Base-by-base conservation (phyloP, 2,797 vertebrate genomes). In the Molossus alvarezi region DNA sequence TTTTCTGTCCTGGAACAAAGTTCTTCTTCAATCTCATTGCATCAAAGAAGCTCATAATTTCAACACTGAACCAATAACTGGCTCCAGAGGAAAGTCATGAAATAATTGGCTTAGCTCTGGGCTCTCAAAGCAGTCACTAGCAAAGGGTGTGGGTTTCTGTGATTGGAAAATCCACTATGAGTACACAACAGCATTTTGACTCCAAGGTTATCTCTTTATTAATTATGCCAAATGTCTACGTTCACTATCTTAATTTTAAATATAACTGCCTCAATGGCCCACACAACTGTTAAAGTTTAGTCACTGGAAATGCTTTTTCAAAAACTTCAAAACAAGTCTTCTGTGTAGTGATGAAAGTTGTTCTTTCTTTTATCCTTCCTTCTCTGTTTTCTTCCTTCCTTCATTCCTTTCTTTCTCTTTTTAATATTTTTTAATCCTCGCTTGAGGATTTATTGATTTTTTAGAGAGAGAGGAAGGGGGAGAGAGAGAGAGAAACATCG, bases 1-100 rank as follows among this genome's bases (percentile, higher is more conserved):
- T 18, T 58, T 84, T 33, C 57, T 51, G 27, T 58, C 18, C 21
- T 29, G 41, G 51, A 71, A 87, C 27, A 83, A n/a, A 69, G 21
- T 87, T 9, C 57, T 90, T 82, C 62, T 17, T 94, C 37, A 7
- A 48, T 69, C 92, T 69, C 41, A 95, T 25, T 57, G 15, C n/a
- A 51, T 62, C 51, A 90, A 57, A 76, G 53, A 33, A 75, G 12
- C 37, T 80, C 48, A n/a, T 48, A 65, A 64, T 5, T 53, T 84
- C 57, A 82, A 93, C 27, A 58, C 25, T 75, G 57, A 89, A 55
- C 37, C 13, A 88, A 37, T 91, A 89, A 48, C 62, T 89, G n/a
- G 10, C 15, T 90, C 37, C 84, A 72, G 25, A 77, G 6, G 65
- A 87, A 71, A 81, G 25, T 27, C 25, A 75, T 29, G 5, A 89